Evolutionary conservation across 2,888 invertebrate genomes (phyloP), one percentile per base, ranked within the genome.

Genomic region (Timandra comae): DNA sequence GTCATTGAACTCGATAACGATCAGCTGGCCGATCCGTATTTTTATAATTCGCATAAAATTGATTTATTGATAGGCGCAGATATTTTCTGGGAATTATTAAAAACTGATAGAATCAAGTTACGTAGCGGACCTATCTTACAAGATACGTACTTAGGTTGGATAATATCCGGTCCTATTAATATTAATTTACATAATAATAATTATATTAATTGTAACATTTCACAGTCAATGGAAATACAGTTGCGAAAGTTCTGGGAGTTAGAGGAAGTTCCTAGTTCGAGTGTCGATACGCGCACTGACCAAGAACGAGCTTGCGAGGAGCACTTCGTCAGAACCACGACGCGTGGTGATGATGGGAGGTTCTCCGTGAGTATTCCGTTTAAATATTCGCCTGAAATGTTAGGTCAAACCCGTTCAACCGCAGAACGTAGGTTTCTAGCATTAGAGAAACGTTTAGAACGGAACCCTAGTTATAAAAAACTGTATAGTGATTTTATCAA

Each of bases 361-460:
- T 41, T 35, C 12, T 25, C n/a, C 8, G 42, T 46, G 8, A 33
- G 27, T 6, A 38, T 42, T n/a, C 42, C 38, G n/a, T 25, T 46
- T 5, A 32, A 33, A 2, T 29, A 36, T 21, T 36, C 40, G 11
- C 19, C 40, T 10, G 32, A 35, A 9, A 20, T 8, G 6, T 24
- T 42, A 7, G 37, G 42, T n/a, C 36, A 38, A 13, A 25, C 35
- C 2, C 36, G 26, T 26, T 23, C 21, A 9, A 9, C n/a, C 23
- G 44, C 41, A 4, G 11, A 30, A 20, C 7, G 22, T 3, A 21
- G 41, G 8, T 38, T 39, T 27, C 23, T 32, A 11, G 26, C 41
- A n/a, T 25, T 44, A n/a, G 42, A 46, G 29, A 35, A 38, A 12
- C 31, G 33, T 27, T 25, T 32, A 7, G 21, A 30, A 19, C 23